These are phyloP conservation scores for Triops cancriformis DNA, from an alignment of 1,140 invertebrate genomes.

Conservation along the genomic window DNA sequence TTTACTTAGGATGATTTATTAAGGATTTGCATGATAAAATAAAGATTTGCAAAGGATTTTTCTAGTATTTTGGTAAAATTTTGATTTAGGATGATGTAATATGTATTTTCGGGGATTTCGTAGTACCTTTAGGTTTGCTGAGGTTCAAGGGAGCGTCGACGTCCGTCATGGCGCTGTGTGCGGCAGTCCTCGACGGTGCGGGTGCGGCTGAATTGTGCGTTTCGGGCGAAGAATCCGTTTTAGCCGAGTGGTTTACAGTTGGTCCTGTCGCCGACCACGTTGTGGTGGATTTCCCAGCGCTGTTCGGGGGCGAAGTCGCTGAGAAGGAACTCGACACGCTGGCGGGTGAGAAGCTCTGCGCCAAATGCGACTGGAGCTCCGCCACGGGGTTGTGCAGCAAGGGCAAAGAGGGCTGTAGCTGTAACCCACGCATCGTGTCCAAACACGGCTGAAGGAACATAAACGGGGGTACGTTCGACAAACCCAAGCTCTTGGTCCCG, in stretches of 20 bases:
- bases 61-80: too few relatives aligned
- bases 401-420: background rate
- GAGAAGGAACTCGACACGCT: background rate
- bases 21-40: too few relatives aligned
- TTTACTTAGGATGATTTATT: too few relatives aligned
- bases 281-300: background rate
- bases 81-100: too few relatives aligned
- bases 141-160: conserved; percentile 78
- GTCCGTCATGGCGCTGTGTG: conserved; percentile 37
- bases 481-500: background rate
- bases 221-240: background rate
- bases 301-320: background rate
- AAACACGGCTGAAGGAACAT: background rate
- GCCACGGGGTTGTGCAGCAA: background rate
- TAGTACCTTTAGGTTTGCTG: conserved; percentile 72
- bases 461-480: background rate
- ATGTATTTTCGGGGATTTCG: too few relatives aligned
- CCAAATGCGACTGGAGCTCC: background rate
- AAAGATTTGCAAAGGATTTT: too few relatives aligned
- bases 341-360: background rate
- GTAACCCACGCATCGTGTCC: background rate
- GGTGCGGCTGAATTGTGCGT: background rate
- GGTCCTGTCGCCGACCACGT: background rate
- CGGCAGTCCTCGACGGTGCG: background rate
- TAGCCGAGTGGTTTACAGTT: background rate